Conservation (phyloP, 2,113 vertebrate species). For the Patagioenas fasciata region DNA sequence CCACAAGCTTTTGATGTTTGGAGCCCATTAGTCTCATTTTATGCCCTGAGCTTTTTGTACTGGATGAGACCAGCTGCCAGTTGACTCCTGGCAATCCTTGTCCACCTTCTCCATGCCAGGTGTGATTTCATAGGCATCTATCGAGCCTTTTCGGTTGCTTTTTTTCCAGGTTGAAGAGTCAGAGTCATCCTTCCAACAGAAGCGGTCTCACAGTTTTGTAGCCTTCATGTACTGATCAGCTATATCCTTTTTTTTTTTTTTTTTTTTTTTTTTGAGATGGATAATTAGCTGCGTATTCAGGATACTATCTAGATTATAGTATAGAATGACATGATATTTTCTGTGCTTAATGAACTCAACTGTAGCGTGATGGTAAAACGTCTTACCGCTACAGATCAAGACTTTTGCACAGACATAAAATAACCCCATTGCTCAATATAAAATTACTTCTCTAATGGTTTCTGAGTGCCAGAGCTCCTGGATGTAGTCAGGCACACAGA, state of each 20-base stretch:
- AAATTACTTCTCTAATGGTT: background rate
- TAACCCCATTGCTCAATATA: background rate
- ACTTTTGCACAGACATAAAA: slow-evolving; percentile 41
- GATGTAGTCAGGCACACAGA: background rate
- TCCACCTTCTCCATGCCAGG: background rate
- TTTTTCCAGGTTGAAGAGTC: background rate
- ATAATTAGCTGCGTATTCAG: background rate
- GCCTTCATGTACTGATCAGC: background rate
- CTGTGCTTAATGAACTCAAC: background rate
- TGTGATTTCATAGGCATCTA: background rate
- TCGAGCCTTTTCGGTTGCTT: accelerated
- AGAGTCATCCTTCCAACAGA: background rate
- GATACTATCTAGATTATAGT: background rate
- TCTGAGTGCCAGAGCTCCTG: slow-evolving; percentile 20
- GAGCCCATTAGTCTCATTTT: background rate
- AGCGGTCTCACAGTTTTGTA: background rate
- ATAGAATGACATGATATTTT: background rate
- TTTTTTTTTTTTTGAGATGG: background rate
- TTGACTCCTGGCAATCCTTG: background rate
- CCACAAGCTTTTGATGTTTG: background rate
- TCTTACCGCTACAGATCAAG: background rate
- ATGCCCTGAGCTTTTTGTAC: background rate
- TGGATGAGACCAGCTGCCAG: background rate
- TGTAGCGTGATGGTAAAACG: background rate
- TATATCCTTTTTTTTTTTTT: too few relatives aligned